A percentile compares a stretch with the other conserved stretches of the same genome.
Conservation (phyloP, 2,113 vertebrate species). For the Callipepla squamata region DNA sequence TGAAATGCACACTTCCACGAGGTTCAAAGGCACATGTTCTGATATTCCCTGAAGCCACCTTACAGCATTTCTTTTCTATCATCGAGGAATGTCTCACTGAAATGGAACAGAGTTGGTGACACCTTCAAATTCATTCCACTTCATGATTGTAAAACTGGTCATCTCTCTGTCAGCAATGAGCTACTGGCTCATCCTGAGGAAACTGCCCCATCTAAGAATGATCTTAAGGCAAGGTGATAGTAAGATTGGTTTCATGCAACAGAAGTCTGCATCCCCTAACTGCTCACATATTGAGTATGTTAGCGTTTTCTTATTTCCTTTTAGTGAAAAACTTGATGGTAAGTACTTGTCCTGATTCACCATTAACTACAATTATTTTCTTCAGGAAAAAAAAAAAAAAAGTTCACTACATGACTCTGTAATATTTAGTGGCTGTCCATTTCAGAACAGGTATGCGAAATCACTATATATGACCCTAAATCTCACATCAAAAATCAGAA, state of each 20-base stretch:
- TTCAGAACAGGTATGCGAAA: neutral
- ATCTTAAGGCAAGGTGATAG: neutral
- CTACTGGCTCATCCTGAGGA: neutral
- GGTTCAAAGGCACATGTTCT: neutral
- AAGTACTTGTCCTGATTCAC: neutral
- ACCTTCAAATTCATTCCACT: neutral
- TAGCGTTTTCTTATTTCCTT: neutral
- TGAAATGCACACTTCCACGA: neutral
- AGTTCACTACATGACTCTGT: neutral
- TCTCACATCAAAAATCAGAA: neutral
- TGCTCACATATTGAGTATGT: neutral
- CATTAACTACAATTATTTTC: neutral
- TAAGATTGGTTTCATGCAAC: neutral
- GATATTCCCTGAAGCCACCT: neutral
- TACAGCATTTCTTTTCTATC: neutral
- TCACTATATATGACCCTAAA: neutral
- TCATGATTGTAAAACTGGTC: neutral
- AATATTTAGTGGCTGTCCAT: neutral
- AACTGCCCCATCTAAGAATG: neutral
- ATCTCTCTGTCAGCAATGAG: neutral
- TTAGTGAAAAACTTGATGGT: neutral
- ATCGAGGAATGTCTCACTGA: neutral
- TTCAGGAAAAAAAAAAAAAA: neutral
- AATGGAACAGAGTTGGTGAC: neutral
- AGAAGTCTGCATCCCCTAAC: neutral